Percentiles rank a stretch among this genome's conserved stretches.
Conservation (phyloP, 1,140 invertebrate species). For the Phenacoccus solenopsis region DNA sequence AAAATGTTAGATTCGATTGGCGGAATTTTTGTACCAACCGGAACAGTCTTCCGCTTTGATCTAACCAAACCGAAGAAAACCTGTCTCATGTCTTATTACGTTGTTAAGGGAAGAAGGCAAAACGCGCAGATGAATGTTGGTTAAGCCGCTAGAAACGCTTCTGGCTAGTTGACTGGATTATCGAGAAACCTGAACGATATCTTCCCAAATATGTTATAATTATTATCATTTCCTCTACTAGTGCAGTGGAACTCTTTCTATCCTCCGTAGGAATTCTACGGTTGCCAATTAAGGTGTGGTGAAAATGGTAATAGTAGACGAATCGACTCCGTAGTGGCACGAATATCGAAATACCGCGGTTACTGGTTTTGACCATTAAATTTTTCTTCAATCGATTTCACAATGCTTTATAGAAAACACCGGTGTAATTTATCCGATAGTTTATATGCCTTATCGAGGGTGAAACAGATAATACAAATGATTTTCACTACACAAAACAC, state of each 20-base stretch:
- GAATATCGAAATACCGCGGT: background rate
- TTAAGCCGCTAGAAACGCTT: constrained; percentile 10
- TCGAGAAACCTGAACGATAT: constrained; percentile 13
- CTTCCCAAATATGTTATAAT: constrained; percentile 17
- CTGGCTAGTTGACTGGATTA: constrained; percentile 4
- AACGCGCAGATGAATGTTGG: constrained; percentile 10
- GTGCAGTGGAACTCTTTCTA: background rate
- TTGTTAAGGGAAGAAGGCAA: background rate
- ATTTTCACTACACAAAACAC: too few relatives aligned
- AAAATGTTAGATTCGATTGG: constrained; percentile 3
- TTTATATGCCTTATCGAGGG: too few relatives aligned
- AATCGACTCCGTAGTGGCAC: background rate
- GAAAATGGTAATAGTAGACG: background rate
- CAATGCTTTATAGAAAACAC: too few relatives aligned
- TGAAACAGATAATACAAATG: too few relatives aligned
- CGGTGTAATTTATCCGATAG: too few relatives aligned
- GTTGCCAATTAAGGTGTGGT: background rate
- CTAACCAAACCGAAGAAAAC: constrained; percentile 11
- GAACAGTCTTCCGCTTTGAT: constrained; percentile 17
- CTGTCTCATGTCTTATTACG: constrained; percentile 13
- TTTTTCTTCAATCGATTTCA: too few relatives aligned
- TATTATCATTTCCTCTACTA: background rate
- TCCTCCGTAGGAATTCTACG: background rate
- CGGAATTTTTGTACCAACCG: constrained; percentile 10
- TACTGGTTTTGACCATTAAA: too few relatives aligned